Base-by-base conservation (phyloP, 92 coral and sea anemone species). In the Paragorgia papillata region DNA sequence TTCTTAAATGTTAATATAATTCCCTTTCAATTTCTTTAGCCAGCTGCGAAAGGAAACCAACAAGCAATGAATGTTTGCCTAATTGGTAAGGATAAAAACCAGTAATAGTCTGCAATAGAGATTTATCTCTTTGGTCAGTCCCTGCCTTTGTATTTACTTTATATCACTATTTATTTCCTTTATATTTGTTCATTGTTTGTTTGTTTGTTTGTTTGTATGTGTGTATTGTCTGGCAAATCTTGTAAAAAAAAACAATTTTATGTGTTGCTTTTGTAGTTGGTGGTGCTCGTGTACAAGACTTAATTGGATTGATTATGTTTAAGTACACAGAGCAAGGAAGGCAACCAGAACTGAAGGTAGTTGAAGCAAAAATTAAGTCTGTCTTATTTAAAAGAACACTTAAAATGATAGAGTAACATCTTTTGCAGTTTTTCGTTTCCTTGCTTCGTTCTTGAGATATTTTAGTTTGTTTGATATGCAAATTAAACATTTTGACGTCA, bases 271-370 rank as follows among this genome's bases (percentile, higher is more conserved):
- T 20, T n/a, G 48, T 58, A 60, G 28, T 69, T 91, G 97, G 88
- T 26, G 84, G 89, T 66, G 98, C 98, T 1, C 79, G 57, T 48
- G 98, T 94, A 17, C 90, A 86, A 60, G 95, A 94, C 21, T 81
- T 94, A 26, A 89, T 91, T 53, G 98, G 98, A 9, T 85, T 94
- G 8, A 85, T 89, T 28, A 84, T 92, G 90, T 94, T 81, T 68
- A 90, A 90, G 39, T 94, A 94, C 85, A 84, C 95, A 20, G 68
- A 76, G 3, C 76, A 94, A 58, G 92, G 79, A 7, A 27, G 86
- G 22, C 84, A 82, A 12, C 98, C 98, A 1, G 80, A 83, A 39
- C 82, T 94, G 2, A 86, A 90, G 90, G 98, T 94, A 76, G 18
- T n/a, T n/a, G 12, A 60, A 2, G 55, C 41, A 66, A 35, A n/a